A percentile compares a stretch with the other conserved stretches of the same genome.
Conservation (phyloP, 2,888 invertebrate genomes). For the Drosophila crucigera region DNA sequence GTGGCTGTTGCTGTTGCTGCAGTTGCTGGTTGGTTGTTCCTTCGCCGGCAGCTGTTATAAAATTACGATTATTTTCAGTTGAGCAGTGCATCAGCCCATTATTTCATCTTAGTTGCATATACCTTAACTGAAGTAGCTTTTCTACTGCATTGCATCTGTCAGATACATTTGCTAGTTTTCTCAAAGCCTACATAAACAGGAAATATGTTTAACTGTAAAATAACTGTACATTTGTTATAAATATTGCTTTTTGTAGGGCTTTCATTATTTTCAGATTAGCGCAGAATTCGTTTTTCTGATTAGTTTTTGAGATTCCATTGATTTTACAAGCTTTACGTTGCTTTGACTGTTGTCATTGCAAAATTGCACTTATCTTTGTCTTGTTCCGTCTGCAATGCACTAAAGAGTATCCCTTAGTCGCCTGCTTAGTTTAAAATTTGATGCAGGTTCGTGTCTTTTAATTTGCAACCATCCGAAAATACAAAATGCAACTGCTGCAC, state of each 20-base stretch:
- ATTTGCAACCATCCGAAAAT: conserved; percentile 47
- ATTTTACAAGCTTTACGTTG: not conserved
- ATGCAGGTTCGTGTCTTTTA: conserved; percentile 36
- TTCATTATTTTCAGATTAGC: not conserved
- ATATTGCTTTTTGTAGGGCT: not conserved
- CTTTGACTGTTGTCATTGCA: not conserved
- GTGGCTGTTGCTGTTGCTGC: not conserved
- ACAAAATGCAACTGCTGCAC: conserved; percentile 62
- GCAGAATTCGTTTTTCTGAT: no score
- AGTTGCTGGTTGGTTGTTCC: conserved; percentile 10
- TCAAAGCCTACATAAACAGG: no score
- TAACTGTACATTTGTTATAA: not conserved
- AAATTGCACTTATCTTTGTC: not conserved
- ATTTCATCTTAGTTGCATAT: conserved; percentile 20
- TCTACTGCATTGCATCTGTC: not conserved
- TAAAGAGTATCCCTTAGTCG: conserved; percentile 29
- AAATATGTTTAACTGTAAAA: not conserved
- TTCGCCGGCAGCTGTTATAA: conserved; percentile 59
- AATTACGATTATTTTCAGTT: conserved; percentile 56
- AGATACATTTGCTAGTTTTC: no score
- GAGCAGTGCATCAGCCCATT: conserved; percentile 48
- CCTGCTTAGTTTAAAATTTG: accelerated
- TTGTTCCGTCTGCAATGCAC: not conserved
- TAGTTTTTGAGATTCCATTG: not conserved
- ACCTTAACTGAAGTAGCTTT: conserved; percentile 24